Conservation (phyloP, 1,140 invertebrate genomes). For the Halictus rubicundus region DNA sequence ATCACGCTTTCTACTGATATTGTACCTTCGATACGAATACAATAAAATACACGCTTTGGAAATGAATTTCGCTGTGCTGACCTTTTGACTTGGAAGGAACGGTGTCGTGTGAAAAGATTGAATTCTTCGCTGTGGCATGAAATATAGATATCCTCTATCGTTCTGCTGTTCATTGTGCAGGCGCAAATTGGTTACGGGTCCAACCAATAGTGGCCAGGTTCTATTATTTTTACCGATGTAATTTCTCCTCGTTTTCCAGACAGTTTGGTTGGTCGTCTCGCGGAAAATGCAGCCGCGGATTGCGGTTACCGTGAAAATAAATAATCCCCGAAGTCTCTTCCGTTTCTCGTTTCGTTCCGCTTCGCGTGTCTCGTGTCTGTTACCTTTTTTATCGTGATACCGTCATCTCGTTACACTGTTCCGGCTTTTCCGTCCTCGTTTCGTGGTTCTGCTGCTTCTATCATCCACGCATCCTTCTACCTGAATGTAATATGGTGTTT, state of each 20-base stretch:
- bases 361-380: constrained; percentile 52
- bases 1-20: no score
- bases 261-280: constrained; percentile 68
- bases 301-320: constrained; percentile 73
- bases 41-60: no score
- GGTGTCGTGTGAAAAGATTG: no score
- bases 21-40: no score
- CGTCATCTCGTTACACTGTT: constrained; percentile 53
- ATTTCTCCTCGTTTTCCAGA: constrained; percentile 79
- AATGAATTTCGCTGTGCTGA: no score
- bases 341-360: constrained; percentile 63
- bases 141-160: constrained; percentile 8
- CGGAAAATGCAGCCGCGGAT: constrained; percentile 70
- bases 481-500: constrained; percentile 7
- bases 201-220: constrained; percentile 42
- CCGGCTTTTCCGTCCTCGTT: neutral
- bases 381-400: constrained; percentile 53
- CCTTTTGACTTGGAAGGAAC: no score
- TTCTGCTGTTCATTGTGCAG: constrained; percentile 5
- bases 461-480: neutral
- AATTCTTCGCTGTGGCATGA: neutral
- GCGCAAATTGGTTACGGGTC: constrained; percentile 24
- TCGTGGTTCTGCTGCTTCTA: neutral
- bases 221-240: constrained; percentile 72
- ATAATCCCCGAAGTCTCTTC: constrained; percentile 73